These are phyloP conservation scores for Notothenia coriiceps DNA, from an alignment of 2,113 vertebrate genomes.

Conservation along the genomic window DNA sequence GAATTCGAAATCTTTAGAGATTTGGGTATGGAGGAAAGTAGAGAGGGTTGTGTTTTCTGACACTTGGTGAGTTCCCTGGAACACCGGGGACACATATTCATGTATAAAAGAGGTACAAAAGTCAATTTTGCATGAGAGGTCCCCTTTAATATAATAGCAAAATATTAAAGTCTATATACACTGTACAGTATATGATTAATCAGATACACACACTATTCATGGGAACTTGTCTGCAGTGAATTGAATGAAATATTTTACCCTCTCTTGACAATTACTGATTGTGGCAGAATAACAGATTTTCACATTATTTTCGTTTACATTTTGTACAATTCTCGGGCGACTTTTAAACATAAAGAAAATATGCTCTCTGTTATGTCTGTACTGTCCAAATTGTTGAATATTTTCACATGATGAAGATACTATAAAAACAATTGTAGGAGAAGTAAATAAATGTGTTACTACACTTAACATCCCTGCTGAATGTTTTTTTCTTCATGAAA, in stretches of 20 bases:
- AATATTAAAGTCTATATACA: not conserved
- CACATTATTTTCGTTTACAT: not conserved
- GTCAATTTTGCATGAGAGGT: no score
- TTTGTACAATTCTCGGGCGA: not conserved
- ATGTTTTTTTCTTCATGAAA: not conserved
- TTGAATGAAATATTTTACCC: not conserved
- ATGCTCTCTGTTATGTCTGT: not conserved
- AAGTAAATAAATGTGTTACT: slow-evolving; percentile 19
- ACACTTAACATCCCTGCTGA: not conserved
- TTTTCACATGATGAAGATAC: not conserved
- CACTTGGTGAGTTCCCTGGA: no score
- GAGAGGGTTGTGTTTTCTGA: no score
- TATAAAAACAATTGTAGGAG: not conserved
- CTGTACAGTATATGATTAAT: not conserved
- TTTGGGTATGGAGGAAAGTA: no score
- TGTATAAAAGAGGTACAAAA: no score
- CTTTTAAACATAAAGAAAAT: not conserved
- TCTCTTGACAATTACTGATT: slow-evolving; percentile 12
- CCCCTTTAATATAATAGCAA: not conserved
- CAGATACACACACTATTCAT: not conserved
- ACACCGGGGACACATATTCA: no score
- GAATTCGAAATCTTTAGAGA: no score
- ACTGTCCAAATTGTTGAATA: not conserved
- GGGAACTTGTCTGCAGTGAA: not conserved
- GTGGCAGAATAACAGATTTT: not conserved